Evolutionary conservation across 37 sponge, comb jelly and placozoan genomes (phyloP).

Genomic region (Diacarnus erythraeanus): DNA sequence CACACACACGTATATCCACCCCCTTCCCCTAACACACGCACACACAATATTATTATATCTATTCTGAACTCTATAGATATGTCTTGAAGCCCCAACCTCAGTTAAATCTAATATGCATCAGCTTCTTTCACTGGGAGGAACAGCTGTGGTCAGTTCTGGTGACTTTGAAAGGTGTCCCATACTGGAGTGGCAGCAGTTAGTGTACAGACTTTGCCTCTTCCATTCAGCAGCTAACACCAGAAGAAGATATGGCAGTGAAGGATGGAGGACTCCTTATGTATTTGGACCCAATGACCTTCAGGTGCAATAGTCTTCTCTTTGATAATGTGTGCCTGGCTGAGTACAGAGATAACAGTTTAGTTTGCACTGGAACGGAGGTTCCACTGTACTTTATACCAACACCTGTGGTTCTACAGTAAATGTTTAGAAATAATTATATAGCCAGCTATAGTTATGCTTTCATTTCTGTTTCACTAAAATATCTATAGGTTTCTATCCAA

Average conservation of each 20-base stretch:
- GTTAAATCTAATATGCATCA: constrained; percentile 59
- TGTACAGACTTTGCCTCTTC: constrained; percentile 36
- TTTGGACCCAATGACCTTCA: constrained; percentile 34
- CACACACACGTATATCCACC: too few species aligned
- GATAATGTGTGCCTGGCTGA: too few species aligned
- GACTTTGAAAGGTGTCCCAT: constrained; percentile 1
- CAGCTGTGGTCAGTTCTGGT: constrained; percentile 5
- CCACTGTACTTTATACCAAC: too few species aligned
- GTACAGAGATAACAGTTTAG: too few species aligned
- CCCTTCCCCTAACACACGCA: background rate
- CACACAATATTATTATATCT: background rate
- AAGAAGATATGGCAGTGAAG: constrained; percentile 13
- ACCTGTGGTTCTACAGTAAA: background rate
- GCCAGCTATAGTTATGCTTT: background rate
- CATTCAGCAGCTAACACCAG: constrained; percentile 31
- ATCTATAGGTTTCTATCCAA: constrained; percentile 1
- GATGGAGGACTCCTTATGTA: constrained; percentile 21
- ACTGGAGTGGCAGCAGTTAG: constrained; percentile 22
- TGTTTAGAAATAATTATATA: background rate
- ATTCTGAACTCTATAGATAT: constrained; percentile 23
- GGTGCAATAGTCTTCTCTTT: too few species aligned
- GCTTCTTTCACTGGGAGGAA: constrained; percentile 33
- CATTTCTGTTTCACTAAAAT: too few species aligned
- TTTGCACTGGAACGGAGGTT: too few species aligned
- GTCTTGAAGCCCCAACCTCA: constrained; percentile 54